Percentiles rank a stretch among this genome's conserved stretches.
phyloP scores from a whole-genome alignment of 92 coral and sea anemone genomes.

The Heteractis magnifica region DNA sequence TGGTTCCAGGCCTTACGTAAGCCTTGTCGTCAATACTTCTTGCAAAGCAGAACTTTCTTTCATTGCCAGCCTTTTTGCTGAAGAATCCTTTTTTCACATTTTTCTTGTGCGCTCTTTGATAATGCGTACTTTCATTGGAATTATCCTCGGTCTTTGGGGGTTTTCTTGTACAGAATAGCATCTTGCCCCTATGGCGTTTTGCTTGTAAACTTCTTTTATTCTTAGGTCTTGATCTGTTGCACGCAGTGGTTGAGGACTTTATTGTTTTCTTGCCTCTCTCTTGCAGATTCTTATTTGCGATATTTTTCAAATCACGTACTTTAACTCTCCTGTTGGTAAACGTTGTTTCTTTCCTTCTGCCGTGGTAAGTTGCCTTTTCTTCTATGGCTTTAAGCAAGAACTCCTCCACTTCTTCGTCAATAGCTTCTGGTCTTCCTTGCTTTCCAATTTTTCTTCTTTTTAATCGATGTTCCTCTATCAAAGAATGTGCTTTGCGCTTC shows the following conservation, averaged over 20 bases:
- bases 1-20: constrained; percentile 44
- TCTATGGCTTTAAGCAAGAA: constrained; percentile 48
- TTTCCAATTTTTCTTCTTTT: constrained; percentile 34
- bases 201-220: constrained; percentile 39
- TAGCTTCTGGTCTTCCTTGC: constrained; percentile 29
- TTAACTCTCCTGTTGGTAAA: constrained; percentile 49
- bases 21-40: constrained; percentile 64
- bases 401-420: constrained; percentile 42
- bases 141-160: constrained; percentile 52
- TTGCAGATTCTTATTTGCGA: constrained; percentile 14
- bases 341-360: constrained; percentile 52
- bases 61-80: constrained; percentile 3
- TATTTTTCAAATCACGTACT: constrained; percentile 28
- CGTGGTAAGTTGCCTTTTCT: constrained; percentile 53
- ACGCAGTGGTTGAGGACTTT: constrained; percentile 30
- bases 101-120: constrained; percentile 58
- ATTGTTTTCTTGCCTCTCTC: constrained; percentile 17
- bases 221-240: constrained; percentile 25
- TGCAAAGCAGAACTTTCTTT: constrained; percentile 37
- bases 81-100: constrained; percentile 37
- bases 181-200: constrained; percentile 33
- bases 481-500: constrained; percentile 31
- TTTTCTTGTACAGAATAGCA: constrained; percentile 44
- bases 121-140: constrained; percentile 49
- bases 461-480: constrained; percentile 29